Conservation (phyloP, 1,140 invertebrate species). For the Phortica variegata region DNA sequence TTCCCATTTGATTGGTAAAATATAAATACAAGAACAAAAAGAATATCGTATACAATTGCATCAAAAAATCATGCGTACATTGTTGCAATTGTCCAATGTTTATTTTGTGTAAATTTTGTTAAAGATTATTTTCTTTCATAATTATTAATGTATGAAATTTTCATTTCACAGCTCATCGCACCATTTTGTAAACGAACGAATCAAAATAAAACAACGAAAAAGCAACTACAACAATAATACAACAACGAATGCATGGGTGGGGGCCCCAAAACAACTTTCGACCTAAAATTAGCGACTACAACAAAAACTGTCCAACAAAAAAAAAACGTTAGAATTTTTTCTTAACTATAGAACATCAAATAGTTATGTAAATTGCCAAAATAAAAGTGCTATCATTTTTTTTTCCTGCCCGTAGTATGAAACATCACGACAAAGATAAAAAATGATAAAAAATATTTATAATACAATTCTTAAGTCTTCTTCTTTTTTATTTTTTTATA, state of each 20-base stretch:
- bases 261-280: constrained; percentile 30
- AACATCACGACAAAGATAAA: too few relatives aligned
- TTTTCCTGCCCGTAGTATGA: constrained; percentile 28
- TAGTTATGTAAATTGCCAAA: constrained; percentile 25
- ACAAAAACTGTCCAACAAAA: constrained; percentile 13
- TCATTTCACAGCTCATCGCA: constrained; percentile 37
- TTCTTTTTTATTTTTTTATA: background rate
- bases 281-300: constrained; percentile 23
- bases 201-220: constrained; percentile 29
- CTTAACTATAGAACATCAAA: constrained; percentile 33
- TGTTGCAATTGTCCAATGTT: constrained; percentile 24
- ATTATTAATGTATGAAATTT: background rate
- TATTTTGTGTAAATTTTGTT: too few relatives aligned
- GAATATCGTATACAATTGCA: constrained; percentile 34
- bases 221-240: constrained; percentile 22
- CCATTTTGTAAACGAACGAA: constrained; percentile 54
- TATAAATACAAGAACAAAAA: background rate
- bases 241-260: constrained; percentile 45
- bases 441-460: background rate
- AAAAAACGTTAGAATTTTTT: constrained; percentile 50
- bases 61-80: constrained; percentile 11
- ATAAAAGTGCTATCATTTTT: constrained; percentile 40
- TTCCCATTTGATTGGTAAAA: constrained; percentile 1
- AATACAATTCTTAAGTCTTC: background rate
- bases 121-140: constrained; percentile 20